Base-by-base conservation (phyloP, 2,888 invertebrate species). In the Amphimallon solstitiale region DNA sequence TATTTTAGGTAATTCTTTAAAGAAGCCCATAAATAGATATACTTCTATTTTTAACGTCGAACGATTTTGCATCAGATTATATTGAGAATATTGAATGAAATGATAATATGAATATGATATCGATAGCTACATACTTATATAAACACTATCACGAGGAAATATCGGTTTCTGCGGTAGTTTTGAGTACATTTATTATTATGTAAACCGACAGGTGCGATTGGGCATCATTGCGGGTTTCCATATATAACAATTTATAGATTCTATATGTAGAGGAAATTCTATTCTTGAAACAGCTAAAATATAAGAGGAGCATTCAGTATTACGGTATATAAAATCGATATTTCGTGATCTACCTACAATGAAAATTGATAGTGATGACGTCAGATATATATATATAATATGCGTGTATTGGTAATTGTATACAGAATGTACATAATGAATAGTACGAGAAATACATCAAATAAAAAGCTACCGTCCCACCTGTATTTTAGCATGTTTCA, bases 201-300 rank as follows among this genome's bases (percentile, higher is more conserved):
- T 29, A 29, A 52, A 52, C 37, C 52, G 43, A 29, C 43, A 45
- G 43, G 15, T n/a, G 56, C 12, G 43, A 59, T 59, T 45, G 43
- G 23, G 43, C 43, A 34, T 29, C 29, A 29, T 71, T 70, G 74
- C 73, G 76, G 72, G 73, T 69, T 73, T 79, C 79, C 78, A 79
- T 79, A 79, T 78, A 78, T 80, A 79, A 80, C 79, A 80, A 79
- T 80, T 79, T 75, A 76, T 75, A 74, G 75, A 77, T 69, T 80
- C 78, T 79, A 80, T 77, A 74, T 72, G 78, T 76, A 77, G 72
- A 71, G 76, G 76, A 77, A 76, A 74, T 70, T 71, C 72, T 74
- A 73, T 67, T 19, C 62, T 71, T 59, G 65, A 63, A 49, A 48
- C 60, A 43, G 63, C 56, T 63, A 61, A 65, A 64, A 67, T 48